These are phyloP conservation scores for Boloria euphrosyne DNA, from an alignment of 2,888 invertebrate species.

Conservation along the genomic window DNA sequence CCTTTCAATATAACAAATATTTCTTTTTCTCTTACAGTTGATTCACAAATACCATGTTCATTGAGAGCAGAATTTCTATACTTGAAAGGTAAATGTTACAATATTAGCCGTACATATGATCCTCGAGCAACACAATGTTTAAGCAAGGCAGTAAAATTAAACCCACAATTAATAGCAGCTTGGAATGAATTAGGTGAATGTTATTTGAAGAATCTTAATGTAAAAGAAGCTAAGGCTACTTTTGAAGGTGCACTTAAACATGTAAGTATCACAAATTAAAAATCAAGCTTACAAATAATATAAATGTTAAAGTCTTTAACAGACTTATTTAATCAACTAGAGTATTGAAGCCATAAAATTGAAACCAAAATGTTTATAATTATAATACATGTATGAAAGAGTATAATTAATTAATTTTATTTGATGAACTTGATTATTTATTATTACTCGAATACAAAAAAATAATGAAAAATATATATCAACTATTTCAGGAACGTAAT, in stretches of 20 bases:
- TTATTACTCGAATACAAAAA: too few species aligned
- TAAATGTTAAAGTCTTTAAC: too few species aligned
- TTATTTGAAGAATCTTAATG: conserved; percentile 93
- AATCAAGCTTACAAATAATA: too few species aligned
- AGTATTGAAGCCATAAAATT: too few species aligned
- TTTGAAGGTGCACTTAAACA: conserved; percentile 89
- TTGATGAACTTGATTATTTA: too few species aligned
- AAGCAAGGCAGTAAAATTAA: conserved; percentile 92
- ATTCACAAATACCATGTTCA: conserved; percentile 60
- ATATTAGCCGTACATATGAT: conserved; percentile 86
- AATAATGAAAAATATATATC: neutral
- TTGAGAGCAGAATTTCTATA: conserved; percentile 84
- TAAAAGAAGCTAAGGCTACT: conserved; percentile 90
- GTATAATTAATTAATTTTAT: too few species aligned
- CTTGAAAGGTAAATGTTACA: conserved; percentile 88
- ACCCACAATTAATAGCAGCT: conserved; percentile 89
- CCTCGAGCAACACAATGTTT: conserved; percentile 87
- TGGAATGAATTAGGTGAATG: conserved; percentile 96
- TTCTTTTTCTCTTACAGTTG: conserved; percentile 44
- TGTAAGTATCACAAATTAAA: conserved; percentile 70
- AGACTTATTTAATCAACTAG: too few species aligned
- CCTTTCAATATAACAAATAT: neutral
- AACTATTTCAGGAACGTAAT: conserved; percentile 84
- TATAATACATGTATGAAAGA: too few species aligned
- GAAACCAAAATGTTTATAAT: too few species aligned